Base-by-base conservation (phyloP, 1,140 invertebrate species). In the Hycleus phaleratus region DNA sequence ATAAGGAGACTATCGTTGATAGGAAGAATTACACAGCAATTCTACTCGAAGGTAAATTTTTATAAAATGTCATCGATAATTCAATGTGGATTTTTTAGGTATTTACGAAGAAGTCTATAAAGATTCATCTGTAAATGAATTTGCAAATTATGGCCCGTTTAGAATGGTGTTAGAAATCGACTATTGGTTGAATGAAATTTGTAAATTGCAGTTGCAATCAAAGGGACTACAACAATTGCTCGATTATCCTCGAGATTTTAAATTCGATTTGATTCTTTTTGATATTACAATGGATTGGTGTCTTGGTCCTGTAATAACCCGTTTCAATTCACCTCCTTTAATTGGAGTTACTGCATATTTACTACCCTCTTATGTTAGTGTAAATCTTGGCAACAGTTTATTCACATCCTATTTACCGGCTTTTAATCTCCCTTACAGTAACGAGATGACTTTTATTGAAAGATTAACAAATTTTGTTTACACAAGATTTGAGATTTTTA, bases 251-350 rank as follows among this genome's bases (percentile, higher is more conserved):
- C 42, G 47, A 11, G 40, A 57, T 38, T 68, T 61, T 26, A 63
- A 60, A 51, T 69, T 69, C 49, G 67, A 69, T 62, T 49, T 69
- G 5, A 56, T 69, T n/a, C 46, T 69, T 10, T 56, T 65, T 43
- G 67, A 69, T 53, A 60, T 64, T 55, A 64, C 57, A 9, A 49
- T 50, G 18, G 55, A 59, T 38, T 50, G 63, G 24, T 67, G 67
- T 57, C 56, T 69, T 6, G 43, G 38, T 7, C 51, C 51, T 0
- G 38, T 53, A 44, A 53, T 53, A 4, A 39, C 43, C 24, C 38
- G 12, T 12, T 53, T 53, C 38, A 53, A 53, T 6, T 53, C 43
- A 6, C 42, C 51, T n/a, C 51, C 51, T 26, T 32, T 11, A 24
- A 24, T 53, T 44, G 51, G 10, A 12, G 51, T 45, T 6, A 53